Evolutionary conservation across 2,888 invertebrate species (phyloP).

Genomic region (Nomada flava): DNA sequence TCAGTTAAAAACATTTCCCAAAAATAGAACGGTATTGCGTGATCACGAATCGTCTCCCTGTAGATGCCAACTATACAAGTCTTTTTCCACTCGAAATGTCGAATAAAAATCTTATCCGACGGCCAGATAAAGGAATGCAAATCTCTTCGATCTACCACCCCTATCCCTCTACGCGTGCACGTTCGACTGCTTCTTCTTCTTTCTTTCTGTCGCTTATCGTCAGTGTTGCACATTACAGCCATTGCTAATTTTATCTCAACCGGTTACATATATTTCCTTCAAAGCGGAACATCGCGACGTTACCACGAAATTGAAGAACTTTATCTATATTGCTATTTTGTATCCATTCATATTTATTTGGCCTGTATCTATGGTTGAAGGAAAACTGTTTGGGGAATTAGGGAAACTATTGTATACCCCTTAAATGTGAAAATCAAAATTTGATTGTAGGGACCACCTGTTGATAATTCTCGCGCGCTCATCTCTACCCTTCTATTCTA

Average conservation of each 20-base stretch:
- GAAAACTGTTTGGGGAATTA: background rate
- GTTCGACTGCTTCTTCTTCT: background rate
- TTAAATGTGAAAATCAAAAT: background rate
- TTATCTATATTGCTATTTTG: no score
- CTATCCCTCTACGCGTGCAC: background rate
- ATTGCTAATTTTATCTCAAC: background rate
- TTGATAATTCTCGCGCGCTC: background rate
- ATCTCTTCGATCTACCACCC: background rate
- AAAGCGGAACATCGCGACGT: background rate
- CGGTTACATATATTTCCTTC: background rate
- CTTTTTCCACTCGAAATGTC: conserved; percentile 15
- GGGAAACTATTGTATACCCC: background rate
- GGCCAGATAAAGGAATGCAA: background rate
- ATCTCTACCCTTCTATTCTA: background rate
- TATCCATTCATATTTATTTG: no score
- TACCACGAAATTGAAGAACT: no score
- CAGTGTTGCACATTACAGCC: background rate
- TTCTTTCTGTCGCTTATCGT: background rate
- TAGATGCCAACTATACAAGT: background rate
- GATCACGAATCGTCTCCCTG: conserved; percentile 9
- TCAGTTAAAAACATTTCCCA: conserved; percentile 39
- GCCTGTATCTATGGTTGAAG: no score
- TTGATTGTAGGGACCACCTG: background rate
- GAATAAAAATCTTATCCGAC: background rate
- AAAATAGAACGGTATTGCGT: conserved; percentile 55